Evolutionary conservation across 2,888 invertebrate species (phyloP), one percentile per base, ranked within the genome.

Genomic region (Chymomyza fuscimana): DNA sequence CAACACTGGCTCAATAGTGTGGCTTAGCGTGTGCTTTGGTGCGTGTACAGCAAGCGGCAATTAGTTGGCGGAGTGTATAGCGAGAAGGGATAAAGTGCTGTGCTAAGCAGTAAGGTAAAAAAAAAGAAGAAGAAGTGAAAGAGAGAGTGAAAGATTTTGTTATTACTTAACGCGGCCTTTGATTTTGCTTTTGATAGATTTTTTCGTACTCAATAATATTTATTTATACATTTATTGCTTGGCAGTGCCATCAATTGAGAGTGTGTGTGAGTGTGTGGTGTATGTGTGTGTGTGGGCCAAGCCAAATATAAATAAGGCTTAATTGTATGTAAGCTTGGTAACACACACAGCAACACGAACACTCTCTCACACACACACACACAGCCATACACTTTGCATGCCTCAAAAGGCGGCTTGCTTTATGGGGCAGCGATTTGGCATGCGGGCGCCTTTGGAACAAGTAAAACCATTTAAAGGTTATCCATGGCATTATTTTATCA

Each of bases 201-300:
- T 56, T 67, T 61, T 63, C 67, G 65, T 72, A 74, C 86, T 80
- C 86, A 78, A 82, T 87, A 84, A 87, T 77, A 87, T 88, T 88
- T 84, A 89, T 87, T 79, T 87, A 87, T 86, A 86, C 81, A 74
- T 89, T 85, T 87, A 88, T 88, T 87, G 86, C 88, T 88, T 81
- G 73, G 78, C 86, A 79, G 78, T n/a, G 63, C 87, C 88, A 85
- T 87, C 89, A 84, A 87, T 89, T 65, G 76, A 54, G 61, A 73
- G 19, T 56, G 12, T 25, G 58, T 10, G 19, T 19, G 19, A 19
- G 19, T 19, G 19, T 19, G 19, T 2, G 19, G 32, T 32, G 12
- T 25, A 29, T 46, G 40, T 58, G 32, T 32, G 12, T 25, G 58
- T 46, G 40, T 58, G 19, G 10, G 25, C 56, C 56, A 69, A 81